These are phyloP conservation scores for Corythornis vintsioides DNA, from an alignment of 2,113 vertebrate genomes.

Conservation along the genomic window DNA sequence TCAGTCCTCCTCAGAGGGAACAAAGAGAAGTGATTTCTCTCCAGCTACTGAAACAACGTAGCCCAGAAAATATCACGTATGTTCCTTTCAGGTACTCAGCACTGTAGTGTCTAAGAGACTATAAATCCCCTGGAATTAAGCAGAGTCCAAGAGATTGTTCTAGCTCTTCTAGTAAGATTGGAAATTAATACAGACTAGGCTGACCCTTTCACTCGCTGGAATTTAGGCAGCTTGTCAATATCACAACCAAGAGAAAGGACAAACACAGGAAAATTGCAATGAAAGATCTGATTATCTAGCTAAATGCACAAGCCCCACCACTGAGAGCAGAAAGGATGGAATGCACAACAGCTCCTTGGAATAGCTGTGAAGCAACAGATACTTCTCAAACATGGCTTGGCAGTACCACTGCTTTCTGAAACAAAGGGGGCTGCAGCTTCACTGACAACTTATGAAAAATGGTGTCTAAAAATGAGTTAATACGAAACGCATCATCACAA, in stretches of 20 bases:
- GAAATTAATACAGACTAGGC: constrained; percentile 39
- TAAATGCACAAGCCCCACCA: constrained; percentile 29
- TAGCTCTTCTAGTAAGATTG: constrained; percentile 1
- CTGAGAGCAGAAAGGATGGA: constrained; percentile 10
- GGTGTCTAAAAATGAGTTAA: constrained; percentile 53
- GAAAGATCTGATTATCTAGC: constrained; percentile 61
- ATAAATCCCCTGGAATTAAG: constrained; percentile 17
- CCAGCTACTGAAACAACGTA: background rate
- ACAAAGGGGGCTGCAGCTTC: constrained; percentile 29
- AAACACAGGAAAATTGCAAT: constrained; percentile 45
- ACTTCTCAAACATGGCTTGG: constrained; percentile 24
- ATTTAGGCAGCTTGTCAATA: constrained; percentile 51
- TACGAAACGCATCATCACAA: constrained; percentile 25
- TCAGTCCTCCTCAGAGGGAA: background rate
- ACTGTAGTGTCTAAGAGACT: background rate
- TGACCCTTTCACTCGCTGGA: background rate
- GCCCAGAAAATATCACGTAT: background rate
- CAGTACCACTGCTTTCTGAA: constrained; percentile 15
- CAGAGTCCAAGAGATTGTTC: background rate
- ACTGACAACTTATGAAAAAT: constrained; percentile 49
- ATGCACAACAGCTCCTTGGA: constrained; percentile 40
- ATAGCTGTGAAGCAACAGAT: constrained; percentile 50
- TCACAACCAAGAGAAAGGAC: constrained; percentile 36
- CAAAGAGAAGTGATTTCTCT: background rate
- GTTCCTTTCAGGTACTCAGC: background rate